These are phyloP conservation scores for Aspiorhynchus laticeps DNA, from an alignment of 2,113 vertebrate genomes.

Conservation along the genomic window DNA sequence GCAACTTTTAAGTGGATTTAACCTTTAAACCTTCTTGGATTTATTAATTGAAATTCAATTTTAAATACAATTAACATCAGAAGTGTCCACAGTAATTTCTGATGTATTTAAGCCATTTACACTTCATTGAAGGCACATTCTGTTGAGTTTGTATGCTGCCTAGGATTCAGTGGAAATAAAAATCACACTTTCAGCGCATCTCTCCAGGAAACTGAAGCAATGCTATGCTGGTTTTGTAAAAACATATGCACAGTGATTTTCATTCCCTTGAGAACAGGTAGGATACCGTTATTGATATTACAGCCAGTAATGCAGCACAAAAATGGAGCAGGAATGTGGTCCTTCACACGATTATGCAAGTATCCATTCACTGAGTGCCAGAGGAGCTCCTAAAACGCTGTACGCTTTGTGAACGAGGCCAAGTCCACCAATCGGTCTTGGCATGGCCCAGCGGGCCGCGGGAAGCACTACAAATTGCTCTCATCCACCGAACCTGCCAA, in stretches of 20 bases:
- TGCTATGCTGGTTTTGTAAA: not conserved
- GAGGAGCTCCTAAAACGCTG: slow-evolving; percentile 26
- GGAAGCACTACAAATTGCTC: slow-evolving; percentile 40
- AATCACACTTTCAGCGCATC: not conserved
- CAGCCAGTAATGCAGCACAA: not conserved
- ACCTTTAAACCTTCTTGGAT: not conserved
- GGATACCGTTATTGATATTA: not conserved
- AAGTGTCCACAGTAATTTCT: not conserved
- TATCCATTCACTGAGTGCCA: slow-evolving; percentile 33
- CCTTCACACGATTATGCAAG: slow-evolving; percentile 35
- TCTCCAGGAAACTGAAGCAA: not conserved
- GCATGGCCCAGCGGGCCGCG: slow-evolving; percentile 9
- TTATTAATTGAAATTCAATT: not conserved
- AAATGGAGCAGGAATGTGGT: not conserved
- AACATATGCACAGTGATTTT: not conserved
- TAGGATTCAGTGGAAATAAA: not conserved
- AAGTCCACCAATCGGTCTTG: slow-evolving; percentile 43
- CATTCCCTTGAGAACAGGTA: not conserved
- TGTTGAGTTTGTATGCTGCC: not conserved
- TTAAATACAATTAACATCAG: not conserved
- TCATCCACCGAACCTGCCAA: slow-evolving; percentile 19
- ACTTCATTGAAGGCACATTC: not conserved
- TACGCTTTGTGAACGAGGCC: slow-evolving; percentile 60
- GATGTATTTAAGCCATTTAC: not conserved
- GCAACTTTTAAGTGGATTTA: not conserved